Base-by-base conservation (phyloP, 2,797 vertebrate genomes). In the Sphenodon punctatus region DNA sequence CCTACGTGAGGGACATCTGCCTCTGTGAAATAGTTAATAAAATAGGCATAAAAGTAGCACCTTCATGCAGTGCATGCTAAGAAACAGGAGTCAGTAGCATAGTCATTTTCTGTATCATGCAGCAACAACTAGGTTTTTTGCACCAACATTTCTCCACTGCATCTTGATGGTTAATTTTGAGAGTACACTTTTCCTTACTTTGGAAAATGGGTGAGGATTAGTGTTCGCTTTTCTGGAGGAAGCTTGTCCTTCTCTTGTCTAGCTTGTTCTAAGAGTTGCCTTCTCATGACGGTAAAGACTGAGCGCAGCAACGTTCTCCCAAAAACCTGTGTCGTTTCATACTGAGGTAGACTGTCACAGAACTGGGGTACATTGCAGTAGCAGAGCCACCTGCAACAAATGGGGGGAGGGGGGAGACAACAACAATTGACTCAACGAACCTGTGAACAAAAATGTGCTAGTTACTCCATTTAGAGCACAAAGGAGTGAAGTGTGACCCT, bases 301-400 rank as follows among this genome's bases (percentile, higher is more conserved):
- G 99, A 98, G 53, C 98, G 98, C 75, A 99, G 94, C 88, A 99
- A 91, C 0, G 97, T 99, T 80, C 98, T 97, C 60, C 99, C 99
- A 1, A 99, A 99, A 83, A 99, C 97, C 96, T 98, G 98, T 12
- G 99, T 98, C 80, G 99, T 98, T 93, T 99, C 98, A 73, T 99
- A 98, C 41, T 97, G 97, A 66, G 98, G 98, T 75, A 99, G 97
- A 88, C 98, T 99, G 95, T 99, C 98, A 74, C 99, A 99, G 96
- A 98, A 99, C 96, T 99, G 99, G 61, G 99, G 99, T 68, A 99
- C 99, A 2, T 99, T 99, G 95, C 99, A 99, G 89, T 98, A 99
- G 93, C 98, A 99, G 85, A 99, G 96, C 99, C 98, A 99, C 88
- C 99, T 99, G 88, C 4, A n/a, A n/a, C n/a, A n/a, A n/a, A n/a